Evolutionary conservation across 2,888 invertebrate genomes (phyloP).

Genomic region (Lasioglossum calceatum): DNA sequence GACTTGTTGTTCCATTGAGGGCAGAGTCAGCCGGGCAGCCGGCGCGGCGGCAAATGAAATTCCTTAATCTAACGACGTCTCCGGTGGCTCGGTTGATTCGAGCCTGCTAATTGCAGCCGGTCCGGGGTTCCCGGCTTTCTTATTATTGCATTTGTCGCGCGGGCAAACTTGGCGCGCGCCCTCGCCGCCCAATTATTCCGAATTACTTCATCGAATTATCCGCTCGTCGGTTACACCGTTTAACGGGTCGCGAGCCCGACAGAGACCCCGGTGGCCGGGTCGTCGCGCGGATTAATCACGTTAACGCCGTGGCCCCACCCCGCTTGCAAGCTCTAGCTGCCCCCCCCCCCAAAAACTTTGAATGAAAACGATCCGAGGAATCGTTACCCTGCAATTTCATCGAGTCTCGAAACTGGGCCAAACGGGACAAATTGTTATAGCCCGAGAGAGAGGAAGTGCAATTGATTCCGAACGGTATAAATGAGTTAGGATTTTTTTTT

Average conservation of each 20-base stretch:
- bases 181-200: slow-evolving; percentile 59
- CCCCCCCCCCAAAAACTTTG: background rate
- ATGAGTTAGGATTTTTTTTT: background rate
- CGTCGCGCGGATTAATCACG: slow-evolving; percentile 38
- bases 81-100: slow-evolving; percentile 34
- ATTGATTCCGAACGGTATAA: background rate
- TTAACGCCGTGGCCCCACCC: background rate
- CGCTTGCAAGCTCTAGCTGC: background rate
- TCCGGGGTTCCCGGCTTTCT: slow-evolving; percentile 40
- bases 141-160: slow-evolving; percentile 55
- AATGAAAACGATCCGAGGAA: slow-evolving; percentile 7
- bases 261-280: slow-evolving; percentile 17
- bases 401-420: background rate
- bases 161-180: slow-evolving; percentile 55
- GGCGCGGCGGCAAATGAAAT: slow-evolving; percentile 30
- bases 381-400: background rate
- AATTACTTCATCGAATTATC: slow-evolving; percentile 70
- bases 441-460: background rate
- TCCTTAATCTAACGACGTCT: slow-evolving; percentile 26
- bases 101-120: slow-evolving; percentile 48
- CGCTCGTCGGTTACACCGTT: slow-evolving; percentile 53
- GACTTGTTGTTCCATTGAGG: background rate
- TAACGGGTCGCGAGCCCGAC: slow-evolving; percentile 40
- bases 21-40: slow-evolving; percentile 1
- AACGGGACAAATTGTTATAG: background rate